phyloP scores from a whole-genome alignment of 2,797 vertebrate genomes.

The Anas capensis region DNA sequence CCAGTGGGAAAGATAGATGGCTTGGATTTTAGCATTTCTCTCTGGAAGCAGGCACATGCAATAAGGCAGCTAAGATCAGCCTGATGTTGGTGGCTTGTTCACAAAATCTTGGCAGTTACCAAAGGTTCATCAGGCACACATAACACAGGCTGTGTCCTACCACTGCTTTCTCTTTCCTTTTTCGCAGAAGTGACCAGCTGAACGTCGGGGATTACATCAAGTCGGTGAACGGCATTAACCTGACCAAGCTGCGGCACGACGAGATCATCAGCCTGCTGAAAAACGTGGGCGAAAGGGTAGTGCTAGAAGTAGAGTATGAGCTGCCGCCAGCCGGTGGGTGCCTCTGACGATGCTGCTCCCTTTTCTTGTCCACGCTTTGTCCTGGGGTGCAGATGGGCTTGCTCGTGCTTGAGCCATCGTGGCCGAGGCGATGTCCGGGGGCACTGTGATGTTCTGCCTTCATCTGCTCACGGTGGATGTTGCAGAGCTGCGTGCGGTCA shows the following conservation, averaged over 20 bases:
- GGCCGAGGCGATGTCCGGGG: not conserved
- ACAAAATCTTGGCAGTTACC: not conserved
- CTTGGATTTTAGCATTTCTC: not conserved
- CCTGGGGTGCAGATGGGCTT: not conserved
- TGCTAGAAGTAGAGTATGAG: constrained; percentile 98
- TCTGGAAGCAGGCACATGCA: not conserved
- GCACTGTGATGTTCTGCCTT: not conserved
- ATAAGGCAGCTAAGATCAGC: not conserved
- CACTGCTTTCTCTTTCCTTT: not conserved
- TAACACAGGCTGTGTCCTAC: not conserved
- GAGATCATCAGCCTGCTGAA: constrained; percentile 97
- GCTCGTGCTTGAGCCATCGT: fast-evolving
- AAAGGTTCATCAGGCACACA: not conserved
- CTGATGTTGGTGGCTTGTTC: not conserved
- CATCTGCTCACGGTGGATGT: fast-evolving
- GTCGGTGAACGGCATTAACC: constrained; percentile 95
- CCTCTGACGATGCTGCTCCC: not conserved
- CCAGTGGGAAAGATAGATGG: not conserved
- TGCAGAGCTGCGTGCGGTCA: not conserved
- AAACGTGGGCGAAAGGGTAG: constrained; percentile 95
- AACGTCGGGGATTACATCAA: constrained; percentile 97
- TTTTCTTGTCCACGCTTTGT: not conserved
- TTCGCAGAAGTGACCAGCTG: constrained; percentile 92
- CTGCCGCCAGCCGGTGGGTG: constrained; percentile 92
- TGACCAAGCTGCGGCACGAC: constrained; percentile 93